Evolutionary conservation across 2,888 invertebrate species (phyloP).

Genomic region (Lepetodrilus schrolli): DNA sequence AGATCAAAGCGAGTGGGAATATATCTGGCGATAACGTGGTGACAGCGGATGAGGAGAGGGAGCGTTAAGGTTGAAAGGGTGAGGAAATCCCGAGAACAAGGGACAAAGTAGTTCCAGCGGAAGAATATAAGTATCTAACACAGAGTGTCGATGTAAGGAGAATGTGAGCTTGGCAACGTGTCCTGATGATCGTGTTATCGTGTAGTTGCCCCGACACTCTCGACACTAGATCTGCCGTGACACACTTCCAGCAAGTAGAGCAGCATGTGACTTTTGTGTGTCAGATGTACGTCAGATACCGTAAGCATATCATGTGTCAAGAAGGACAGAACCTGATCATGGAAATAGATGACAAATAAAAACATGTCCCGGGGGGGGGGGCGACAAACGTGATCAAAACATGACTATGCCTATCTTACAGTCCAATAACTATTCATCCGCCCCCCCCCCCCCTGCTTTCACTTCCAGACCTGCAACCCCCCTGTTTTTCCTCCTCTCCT

Average conservation of each 20-base stretch:
- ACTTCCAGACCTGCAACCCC: no score
- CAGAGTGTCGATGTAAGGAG: background rate
- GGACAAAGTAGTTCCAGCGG: constrained; percentile 21
- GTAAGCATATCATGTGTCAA: no score
- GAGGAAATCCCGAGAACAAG: constrained; percentile 13
- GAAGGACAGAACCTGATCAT: no score
- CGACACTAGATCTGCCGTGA: background rate
- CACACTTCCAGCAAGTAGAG: background rate
- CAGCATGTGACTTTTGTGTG: background rate
- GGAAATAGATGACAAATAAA: no score
- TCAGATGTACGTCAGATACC: no score
- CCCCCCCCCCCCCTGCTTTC: no score
- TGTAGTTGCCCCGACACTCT: background rate
- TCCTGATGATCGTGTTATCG: background rate
- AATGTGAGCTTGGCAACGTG: background rate
- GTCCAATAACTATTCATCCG: no score
- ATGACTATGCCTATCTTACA: no score
- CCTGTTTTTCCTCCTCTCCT: no score
- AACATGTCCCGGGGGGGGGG: no score
- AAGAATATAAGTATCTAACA: background rate
- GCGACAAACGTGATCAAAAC: no score
- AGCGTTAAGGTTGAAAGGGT: constrained; percentile 13
- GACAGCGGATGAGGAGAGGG: constrained; percentile 3
- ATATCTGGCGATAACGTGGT: constrained; percentile 19
- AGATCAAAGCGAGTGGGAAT: constrained; percentile 5